Conservation (phyloP, 2,797 vertebrate species). For the Podargus strigoides region DNA sequence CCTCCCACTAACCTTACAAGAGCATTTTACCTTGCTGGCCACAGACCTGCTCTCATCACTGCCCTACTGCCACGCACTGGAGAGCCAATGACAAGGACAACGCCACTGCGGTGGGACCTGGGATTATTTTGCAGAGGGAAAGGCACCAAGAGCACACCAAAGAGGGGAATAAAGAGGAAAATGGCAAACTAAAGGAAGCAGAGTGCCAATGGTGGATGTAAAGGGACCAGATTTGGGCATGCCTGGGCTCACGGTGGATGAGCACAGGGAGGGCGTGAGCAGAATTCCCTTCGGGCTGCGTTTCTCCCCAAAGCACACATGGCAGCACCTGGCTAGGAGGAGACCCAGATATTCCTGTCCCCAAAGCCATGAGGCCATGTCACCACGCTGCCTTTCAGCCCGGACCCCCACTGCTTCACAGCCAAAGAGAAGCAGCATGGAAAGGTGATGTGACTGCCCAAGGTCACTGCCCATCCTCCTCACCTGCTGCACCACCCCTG, state of each 20-base stretch:
- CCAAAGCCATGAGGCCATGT: fast-evolving
- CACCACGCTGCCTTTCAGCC: background rate
- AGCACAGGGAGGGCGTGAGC: background rate
- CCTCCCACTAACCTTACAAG: background rate
- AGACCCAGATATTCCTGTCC: background rate
- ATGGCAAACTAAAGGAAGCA: background rate
- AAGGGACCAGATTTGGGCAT: background rate
- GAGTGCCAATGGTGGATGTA: background rate
- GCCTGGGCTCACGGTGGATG: background rate
- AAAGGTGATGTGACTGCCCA: background rate
- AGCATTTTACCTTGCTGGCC: background rate
- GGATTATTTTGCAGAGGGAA: background rate
- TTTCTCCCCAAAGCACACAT: background rate
- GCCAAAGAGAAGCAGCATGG: background rate
- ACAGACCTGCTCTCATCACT: background rate
- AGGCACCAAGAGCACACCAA: background rate
- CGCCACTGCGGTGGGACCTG: fast-evolving
- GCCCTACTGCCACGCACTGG: background rate
- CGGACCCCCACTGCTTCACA: no score
- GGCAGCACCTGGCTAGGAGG: background rate
- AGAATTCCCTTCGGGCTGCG: background rate
- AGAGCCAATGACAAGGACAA: background rate
- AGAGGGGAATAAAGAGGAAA: background rate
- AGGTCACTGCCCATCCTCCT: background rate
- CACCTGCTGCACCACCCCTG: background rate